These are phyloP conservation scores for Notarius quadriscutis DNA, from an alignment of 2,113 vertebrate genomes.

Conservation along the genomic window DNA sequence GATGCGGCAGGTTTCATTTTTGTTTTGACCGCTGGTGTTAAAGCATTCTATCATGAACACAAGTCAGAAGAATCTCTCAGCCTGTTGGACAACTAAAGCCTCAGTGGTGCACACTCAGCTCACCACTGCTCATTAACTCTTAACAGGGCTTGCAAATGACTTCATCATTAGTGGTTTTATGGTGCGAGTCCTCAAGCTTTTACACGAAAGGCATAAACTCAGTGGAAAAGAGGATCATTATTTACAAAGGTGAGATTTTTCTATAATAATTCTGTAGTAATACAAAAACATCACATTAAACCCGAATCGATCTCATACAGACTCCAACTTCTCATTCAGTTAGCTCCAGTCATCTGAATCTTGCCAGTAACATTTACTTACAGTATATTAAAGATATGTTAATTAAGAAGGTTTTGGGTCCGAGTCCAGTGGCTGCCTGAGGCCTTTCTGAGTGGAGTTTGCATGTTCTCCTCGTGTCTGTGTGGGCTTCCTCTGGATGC, in stretches of 20 bases:
- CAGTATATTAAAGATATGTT: too few relatives aligned
- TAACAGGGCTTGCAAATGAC: slow-evolving; percentile 25
- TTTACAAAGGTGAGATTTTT: not conserved
- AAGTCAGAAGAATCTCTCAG: slow-evolving; percentile 17
- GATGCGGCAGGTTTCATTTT: slow-evolving; percentile 31
- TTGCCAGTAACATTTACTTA: too few relatives aligned
- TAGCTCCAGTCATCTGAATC: not conserved
- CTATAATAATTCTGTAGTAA: not conserved
- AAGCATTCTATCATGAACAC: not conserved
- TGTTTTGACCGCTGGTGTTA: slow-evolving; percentile 2
- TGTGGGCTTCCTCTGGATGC: too few relatives aligned
- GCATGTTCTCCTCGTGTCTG: too few relatives aligned
- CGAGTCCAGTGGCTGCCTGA: too few relatives aligned
- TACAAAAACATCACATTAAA: not conserved
- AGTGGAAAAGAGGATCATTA: not conserved
- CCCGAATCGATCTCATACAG: not conserved
- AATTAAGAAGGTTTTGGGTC: too few relatives aligned
- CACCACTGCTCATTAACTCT: slow-evolving; percentile 17
- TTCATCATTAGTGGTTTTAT: slow-evolving; percentile 30
- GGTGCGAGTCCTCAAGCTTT: slow-evolving; percentile 7
- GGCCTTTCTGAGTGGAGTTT: too few relatives aligned
- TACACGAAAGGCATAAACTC: slow-evolving; percentile 2
- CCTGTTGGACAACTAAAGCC: slow-evolving; percentile 3
- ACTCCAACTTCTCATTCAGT: not conserved
- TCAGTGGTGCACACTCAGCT: not conserved